phyloP scores from a whole-genome alignment of 2,797 vertebrate genomes.

The Enteromius radiatus region DNA sequence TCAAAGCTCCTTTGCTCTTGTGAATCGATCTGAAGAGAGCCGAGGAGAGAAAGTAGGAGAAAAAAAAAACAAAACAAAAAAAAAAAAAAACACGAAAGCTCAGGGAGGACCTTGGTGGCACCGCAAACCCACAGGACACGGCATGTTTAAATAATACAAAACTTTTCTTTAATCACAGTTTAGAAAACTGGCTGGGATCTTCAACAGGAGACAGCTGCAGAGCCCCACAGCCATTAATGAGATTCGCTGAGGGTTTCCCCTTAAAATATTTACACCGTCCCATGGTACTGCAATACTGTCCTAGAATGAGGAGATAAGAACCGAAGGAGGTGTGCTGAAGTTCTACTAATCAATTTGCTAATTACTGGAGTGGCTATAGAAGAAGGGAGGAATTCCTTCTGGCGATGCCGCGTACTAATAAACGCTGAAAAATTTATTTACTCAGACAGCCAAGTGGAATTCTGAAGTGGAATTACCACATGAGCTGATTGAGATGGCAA shows the following conservation, averaged over 20 bases:
- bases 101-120: conserved; percentile 74
- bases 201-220: conserved; percentile 78
- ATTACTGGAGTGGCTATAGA: conserved; percentile 81
- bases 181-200: conserved; percentile 83
- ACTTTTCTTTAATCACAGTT: conserved; percentile 88
- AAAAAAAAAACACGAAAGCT: conserved; percentile 55
- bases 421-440: conserved; percentile 83
- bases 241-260: conserved; percentile 80
- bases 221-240: conserved; percentile 80
- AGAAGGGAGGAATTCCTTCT: conserved; percentile 79
- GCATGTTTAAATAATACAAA: conserved; percentile 84
- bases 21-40: conserved; percentile 78
- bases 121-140: conserved; percentile 73
- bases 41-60: conserved; percentile 64
- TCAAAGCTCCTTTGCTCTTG: conserved; percentile 81
- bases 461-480: conserved; percentile 78
- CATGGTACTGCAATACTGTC: conserved; percentile 79
- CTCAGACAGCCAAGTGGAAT: conserved; percentile 76
- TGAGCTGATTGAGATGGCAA: conserved; percentile 73
- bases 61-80: conserved; percentile 14
- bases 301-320: conserved; percentile 80
- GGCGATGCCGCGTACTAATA: conserved; percentile 80
- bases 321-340: conserved; percentile 81
- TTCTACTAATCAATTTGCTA: conserved; percentile 86
- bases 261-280: conserved; percentile 85